Conservation (phyloP, 2,888 invertebrate genomes). For the Argyra leucocephala region DNA sequence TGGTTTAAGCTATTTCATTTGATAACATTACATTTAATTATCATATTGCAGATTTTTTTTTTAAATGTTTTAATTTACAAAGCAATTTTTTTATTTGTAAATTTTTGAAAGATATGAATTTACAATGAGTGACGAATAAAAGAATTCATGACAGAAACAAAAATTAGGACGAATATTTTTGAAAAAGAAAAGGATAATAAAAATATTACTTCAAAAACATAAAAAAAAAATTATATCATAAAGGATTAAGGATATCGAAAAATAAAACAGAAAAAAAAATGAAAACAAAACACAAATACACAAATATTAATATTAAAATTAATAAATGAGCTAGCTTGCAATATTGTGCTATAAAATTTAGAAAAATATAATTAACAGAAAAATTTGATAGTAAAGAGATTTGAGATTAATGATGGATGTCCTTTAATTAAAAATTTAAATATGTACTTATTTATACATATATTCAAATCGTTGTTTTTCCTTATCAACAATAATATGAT, state of each 20-base stretch:
- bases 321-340: background rate
- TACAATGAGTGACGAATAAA: background rate
- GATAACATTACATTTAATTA: constrained; percentile 14
- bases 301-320: constrained; percentile 19
- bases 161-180: background rate
- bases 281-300: constrained; percentile 14
- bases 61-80: constrained; percentile 20
- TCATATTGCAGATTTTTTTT: constrained; percentile 24
- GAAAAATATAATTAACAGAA: no score
- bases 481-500: no score
- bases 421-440: no score
- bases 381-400: no score
- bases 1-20: constrained; percentile 38
- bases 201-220: constrained; percentile 23
- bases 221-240: constrained; percentile 19
- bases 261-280: background rate
- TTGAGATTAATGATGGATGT: no score
- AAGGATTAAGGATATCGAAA: background rate
- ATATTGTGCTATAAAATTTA: background rate
- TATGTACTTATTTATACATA: no score
- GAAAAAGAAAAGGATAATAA: background rate
- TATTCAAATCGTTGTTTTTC: no score
- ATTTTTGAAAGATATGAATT: background rate
- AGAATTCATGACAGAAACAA: background rate
- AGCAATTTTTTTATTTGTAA: background rate